A percentile compares a stretch with the other conserved stretches of the same genome.
phyloP scores from a whole-genome alignment of 2,888 invertebrate species.

The Zootermopsis nevadensis region DNA sequence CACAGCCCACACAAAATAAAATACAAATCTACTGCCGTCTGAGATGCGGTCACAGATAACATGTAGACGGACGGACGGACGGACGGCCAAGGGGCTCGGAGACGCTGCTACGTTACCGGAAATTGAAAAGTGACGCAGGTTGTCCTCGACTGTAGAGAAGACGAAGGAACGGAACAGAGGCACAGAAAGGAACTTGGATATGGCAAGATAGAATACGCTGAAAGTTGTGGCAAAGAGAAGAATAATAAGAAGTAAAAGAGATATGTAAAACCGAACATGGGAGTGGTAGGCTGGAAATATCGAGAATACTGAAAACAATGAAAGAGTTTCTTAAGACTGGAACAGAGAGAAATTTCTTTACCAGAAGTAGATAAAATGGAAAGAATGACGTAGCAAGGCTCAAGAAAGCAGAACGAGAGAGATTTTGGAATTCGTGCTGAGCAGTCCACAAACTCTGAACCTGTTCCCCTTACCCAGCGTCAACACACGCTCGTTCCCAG shows the following conservation, averaged over 20 bases:
- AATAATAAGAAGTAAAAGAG: neutral
- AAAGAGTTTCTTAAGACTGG: neutral
- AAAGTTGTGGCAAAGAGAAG: neutral
- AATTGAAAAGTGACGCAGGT: slow-evolving; percentile 6
- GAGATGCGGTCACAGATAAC: neutral
- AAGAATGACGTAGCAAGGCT: too few relatives aligned
- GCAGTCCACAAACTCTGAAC: neutral
- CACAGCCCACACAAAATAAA: neutral
- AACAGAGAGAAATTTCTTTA: neutral
- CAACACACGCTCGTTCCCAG: neutral
- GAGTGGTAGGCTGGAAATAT: neutral
- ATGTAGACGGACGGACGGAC: neutral
- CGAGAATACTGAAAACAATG: neutral
- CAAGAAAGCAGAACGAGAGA: neutral
- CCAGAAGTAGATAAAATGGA: too few relatives aligned
- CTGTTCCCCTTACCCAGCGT: neutral
- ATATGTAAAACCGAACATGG: neutral
- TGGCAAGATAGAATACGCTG: neutral
- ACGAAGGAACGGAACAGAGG: neutral
- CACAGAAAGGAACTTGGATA: too few relatives aligned
- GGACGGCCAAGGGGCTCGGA: neutral
- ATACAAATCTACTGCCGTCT: neutral
- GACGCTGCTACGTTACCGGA: neutral
- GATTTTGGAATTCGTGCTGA: neutral
- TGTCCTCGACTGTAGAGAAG: neutral